Base-by-base conservation (phyloP, 2,797 vertebrate species). In the Anguilla anguilla region DNA sequence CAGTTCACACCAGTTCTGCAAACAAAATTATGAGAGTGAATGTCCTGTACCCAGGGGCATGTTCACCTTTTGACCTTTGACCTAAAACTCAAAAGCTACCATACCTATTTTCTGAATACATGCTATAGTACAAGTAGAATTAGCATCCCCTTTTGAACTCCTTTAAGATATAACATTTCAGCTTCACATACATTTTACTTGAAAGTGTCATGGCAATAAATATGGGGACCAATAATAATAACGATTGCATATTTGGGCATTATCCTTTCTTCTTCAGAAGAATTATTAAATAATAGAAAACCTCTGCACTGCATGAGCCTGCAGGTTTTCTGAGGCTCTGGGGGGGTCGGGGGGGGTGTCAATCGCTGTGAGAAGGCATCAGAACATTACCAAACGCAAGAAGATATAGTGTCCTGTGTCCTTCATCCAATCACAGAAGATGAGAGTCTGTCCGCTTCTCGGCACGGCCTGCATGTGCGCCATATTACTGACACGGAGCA, bases 251-350 rank as follows among this genome's bases (percentile, higher is more conserved):
- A 55, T 59, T 87, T 39, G 9, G 55, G 77, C 46, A 72, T 82
- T 85, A 51, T 43, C 39, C 74, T 79, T 59, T 86, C n/a, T n/a
- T 51, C 72, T 35, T 31, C 57, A 64, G 43, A 51, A 69, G 59
- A 88, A 88, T 46, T 35, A 35, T 77, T 28, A 17, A 25, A 49
- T 35, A 31, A 55, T 11, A 57, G 31, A 87, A 22, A 74, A 57
- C n/a, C 43, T 49, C 53, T 64, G 79, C 39, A 87, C 39, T 25
- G 55, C 77, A 83, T n/a, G 72, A 87, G 86, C 77, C 79, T n/a
- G 31, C 25, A 7, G 59, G 51, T 51, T 13, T 83, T 83, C 57
- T 49, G 31, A 87, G 59, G 86, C 55, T 83, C 59, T 49, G 35
- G 39, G 59, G 51, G 4, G 35, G 43, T 6, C 43, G 3, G 43